Percentiles rank a stretch among this genome's conserved stretches.
phyloP scores from a whole-genome alignment of 2,888 invertebrate genomes.

The Rhogogaster chlorosoma region DNA sequence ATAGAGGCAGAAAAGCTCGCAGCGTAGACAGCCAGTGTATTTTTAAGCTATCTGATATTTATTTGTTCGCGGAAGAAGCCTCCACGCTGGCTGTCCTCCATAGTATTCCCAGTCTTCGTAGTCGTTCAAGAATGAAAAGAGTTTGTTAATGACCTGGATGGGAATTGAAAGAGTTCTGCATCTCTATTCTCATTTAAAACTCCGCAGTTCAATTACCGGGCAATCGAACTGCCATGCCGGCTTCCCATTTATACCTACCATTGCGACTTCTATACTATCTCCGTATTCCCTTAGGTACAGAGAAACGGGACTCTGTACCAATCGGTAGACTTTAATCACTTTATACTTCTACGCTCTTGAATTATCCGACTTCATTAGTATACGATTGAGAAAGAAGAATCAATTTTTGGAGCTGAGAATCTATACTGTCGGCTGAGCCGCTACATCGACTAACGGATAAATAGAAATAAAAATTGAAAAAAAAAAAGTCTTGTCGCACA shows the following conservation, averaged over 20 bases:
- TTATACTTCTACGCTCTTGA: neutral
- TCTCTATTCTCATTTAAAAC: neutral
- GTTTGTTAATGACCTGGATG: constrained; percentile 6
- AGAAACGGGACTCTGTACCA: neutral
- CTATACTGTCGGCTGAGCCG: neutral
- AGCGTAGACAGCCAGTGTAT: constrained; percentile 30
- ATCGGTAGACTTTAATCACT: neutral
- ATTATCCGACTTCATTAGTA: neutral
- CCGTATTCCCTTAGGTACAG: neutral
- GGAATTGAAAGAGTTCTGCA: neutral
- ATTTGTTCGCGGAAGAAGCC: constrained; percentile 43
- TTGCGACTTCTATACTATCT: neutral
- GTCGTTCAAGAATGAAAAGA: constrained; percentile 21
- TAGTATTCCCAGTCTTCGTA: neutral
- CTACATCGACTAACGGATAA: neutral
- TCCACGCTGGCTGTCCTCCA: neutral
- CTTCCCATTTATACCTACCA: neutral
- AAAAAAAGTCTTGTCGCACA: neutral
- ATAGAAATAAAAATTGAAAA: neutral
- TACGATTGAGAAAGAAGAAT: neutral
- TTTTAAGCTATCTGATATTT: constrained; percentile 46
- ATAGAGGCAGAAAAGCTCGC: neutral
- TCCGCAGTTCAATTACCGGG: constrained; percentile 11
- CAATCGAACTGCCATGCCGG: neutral
- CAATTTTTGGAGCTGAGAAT: neutral